Evolutionary conservation across 2,888 invertebrate genomes (phyloP).

Genomic region (Drosophila helvetica): DNA sequence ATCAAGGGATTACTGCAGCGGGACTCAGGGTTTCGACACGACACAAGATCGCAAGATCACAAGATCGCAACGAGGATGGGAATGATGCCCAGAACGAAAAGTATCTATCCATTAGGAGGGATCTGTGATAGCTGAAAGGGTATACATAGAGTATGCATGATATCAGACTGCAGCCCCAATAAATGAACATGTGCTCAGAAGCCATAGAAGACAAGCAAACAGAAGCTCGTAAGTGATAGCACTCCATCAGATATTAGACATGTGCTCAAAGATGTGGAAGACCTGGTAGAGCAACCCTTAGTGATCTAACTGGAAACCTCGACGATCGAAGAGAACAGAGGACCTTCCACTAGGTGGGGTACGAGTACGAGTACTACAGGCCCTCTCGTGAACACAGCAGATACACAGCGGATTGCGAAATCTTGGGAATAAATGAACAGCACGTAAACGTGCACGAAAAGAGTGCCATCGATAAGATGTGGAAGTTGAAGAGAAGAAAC

Average conservation of each 20-base stretch:
- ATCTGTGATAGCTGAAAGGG: too few relatives aligned
- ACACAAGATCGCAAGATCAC: too few relatives aligned
- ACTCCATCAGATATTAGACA: not conserved
- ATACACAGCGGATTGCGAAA: not conserved
- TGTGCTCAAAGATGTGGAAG: not conserved
- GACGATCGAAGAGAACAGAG: too few relatives aligned
- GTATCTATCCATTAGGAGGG: too few relatives aligned
- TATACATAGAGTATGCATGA: too few relatives aligned
- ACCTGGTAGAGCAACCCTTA: not conserved
- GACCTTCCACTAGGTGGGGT: too few relatives aligned
- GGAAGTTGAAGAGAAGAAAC: conserved; percentile 30
- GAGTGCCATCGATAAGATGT: not conserved
- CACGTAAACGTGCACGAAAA: not conserved
- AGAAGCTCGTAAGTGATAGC: not conserved
- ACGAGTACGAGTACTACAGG: not conserved
- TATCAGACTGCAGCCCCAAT: too few relatives aligned
- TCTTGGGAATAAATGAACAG: not conserved
- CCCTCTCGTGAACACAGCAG: not conserved
- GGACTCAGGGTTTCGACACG: not conserved
- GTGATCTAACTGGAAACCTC: not conserved
- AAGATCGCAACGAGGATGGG: too few relatives aligned
- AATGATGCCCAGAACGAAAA: too few relatives aligned
- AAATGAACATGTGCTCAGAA: not conserved
- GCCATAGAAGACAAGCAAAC: not conserved
- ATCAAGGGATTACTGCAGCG: conserved; percentile 4